phyloP scores from a whole-genome alignment of 2,797 vertebrate species.

The Chrysocyon brachyurus region DNA sequence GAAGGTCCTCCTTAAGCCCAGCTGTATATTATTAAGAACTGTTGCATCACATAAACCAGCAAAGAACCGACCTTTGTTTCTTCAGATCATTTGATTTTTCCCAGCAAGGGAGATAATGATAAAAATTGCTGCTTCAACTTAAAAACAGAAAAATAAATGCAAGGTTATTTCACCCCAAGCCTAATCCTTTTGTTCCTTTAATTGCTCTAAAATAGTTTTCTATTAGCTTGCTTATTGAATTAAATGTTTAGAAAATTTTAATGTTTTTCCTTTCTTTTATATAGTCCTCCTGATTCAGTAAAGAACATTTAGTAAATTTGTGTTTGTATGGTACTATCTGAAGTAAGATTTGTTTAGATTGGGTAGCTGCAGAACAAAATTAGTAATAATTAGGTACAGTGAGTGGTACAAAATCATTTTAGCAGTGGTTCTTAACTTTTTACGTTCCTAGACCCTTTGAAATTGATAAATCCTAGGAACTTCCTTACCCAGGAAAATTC shows the following conservation, averaged over 20 bases:
- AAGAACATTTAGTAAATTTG: conserved; percentile 44
- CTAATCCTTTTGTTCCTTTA: neutral
- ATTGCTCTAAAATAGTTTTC: conserved; percentile 48
- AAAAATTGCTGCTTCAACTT: neutral
- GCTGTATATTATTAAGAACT: conserved; percentile 27
- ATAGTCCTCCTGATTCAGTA: conserved; percentile 36
- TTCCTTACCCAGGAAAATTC: conserved; percentile 29
- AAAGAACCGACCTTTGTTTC: conserved; percentile 41
- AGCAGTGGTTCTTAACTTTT: conserved; percentile 10
- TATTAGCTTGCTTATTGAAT: conserved; percentile 53
- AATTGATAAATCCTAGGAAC: conserved; percentile 2
- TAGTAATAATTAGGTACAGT: neutral
- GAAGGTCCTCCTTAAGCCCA: neutral
- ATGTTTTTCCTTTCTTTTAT: conserved; percentile 40
- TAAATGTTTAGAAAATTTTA: conserved; percentile 34
- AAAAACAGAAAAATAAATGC: conserved; percentile 58
- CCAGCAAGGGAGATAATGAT: conserved; percentile 19
- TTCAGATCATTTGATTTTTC: conserved; percentile 49
- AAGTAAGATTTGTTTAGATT: conserved; percentile 54
- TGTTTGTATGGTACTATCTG: conserved; percentile 55
- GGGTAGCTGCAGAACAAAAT: conserved; percentile 20
- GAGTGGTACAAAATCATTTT: conserved; percentile 33
- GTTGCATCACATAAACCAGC: neutral
- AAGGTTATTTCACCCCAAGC: conserved; percentile 3
- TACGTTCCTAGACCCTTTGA: conserved; percentile 12